Percentiles rank a stretch among this genome's conserved stretches.
phyloP scores from a whole-genome alignment of 2,888 invertebrate genomes.

The Leucania comma region DNA sequence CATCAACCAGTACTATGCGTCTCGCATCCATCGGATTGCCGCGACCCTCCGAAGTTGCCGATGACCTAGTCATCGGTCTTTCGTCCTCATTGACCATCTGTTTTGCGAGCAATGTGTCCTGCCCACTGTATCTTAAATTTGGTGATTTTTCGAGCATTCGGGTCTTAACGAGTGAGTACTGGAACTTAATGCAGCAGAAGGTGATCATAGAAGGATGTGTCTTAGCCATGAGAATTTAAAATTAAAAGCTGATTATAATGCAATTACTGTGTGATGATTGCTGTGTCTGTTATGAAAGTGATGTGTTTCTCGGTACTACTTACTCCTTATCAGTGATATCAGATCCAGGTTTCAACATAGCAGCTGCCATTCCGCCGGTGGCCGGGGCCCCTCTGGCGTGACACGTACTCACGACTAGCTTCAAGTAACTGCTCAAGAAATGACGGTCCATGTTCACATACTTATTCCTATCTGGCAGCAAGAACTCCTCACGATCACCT shows the following conservation, averaged over 20 bases:
- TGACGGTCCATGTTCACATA: slow-evolving; percentile 92
- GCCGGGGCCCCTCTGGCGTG: slow-evolving; percentile 92
- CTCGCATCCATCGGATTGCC: too few relatives aligned
- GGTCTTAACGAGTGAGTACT: too few relatives aligned
- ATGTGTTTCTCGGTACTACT: slow-evolving; percentile 56
- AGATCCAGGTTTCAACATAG: slow-evolving; percentile 86
- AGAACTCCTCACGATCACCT: slow-evolving; percentile 90
- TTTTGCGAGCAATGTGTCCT: too few relatives aligned
- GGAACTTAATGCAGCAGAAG: too few relatives aligned
- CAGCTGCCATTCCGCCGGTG: slow-evolving; percentile 93
- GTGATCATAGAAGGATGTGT: background rate
- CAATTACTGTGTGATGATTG: too few relatives aligned
- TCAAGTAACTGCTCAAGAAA: slow-evolving; percentile 92
- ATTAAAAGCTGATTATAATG: too few relatives aligned
- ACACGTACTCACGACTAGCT: slow-evolving; percentile 90
- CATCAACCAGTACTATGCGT: too few relatives aligned
- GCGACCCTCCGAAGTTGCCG: too few relatives aligned
- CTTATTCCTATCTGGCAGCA: slow-evolving; percentile 93
- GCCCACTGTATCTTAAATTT: too few relatives aligned
- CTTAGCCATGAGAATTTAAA: background rate
- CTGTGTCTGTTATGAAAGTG: background rate
- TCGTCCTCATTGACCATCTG: too few relatives aligned
- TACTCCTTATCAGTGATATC: slow-evolving; percentile 77
- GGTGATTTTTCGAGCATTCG: too few relatives aligned
- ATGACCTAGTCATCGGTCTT: too few relatives aligned